These are phyloP conservation scores for Ianthella basta DNA, from an alignment of 37 sponge, comb jelly and placozoan species.

Conservation along the genomic window DNA sequence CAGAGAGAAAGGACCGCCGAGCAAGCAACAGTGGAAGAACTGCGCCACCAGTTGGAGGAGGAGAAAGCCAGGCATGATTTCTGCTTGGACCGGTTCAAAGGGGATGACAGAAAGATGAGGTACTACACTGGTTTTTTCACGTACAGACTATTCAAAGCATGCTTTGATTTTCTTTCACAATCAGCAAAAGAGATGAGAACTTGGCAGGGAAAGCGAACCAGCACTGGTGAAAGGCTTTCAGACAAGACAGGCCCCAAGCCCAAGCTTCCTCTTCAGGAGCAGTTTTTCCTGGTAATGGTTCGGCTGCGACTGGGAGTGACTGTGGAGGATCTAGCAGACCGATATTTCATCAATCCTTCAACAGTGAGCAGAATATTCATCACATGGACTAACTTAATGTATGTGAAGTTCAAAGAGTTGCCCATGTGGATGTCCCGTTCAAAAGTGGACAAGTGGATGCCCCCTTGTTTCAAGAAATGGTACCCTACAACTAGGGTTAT, in stretches of 20 bases:
- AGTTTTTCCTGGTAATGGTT: slow-evolving; percentile 26
- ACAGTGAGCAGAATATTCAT: slow-evolving; percentile 3
- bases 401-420: slow-evolving; percentile 13
- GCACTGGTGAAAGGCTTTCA: not conserved
- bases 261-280: slow-evolving; percentile 11
- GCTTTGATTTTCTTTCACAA: not conserved
- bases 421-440: not conserved
- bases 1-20: not conserved
- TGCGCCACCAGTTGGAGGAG: not conserved
- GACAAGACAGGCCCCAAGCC: slow-evolving; percentile 10
- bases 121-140: not conserved
- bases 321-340: slow-evolving; percentile 12
- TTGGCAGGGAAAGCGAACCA: slow-evolving; percentile 16
- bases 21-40: not conserved
- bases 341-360: not conserved
- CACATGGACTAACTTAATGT: slow-evolving; percentile 32
- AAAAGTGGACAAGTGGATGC: slow-evolving; percentile 32
- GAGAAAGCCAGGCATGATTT: not conserved
- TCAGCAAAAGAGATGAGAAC: slow-evolving; percentile 24
- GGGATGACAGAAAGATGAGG: not conserved
- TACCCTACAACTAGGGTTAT: slow-evolving; percentile 42
- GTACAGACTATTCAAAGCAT: not conserved
- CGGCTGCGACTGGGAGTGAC: slow-evolving; percentile 18
- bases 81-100: not conserved
- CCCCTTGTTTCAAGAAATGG: slow-evolving; percentile 7